A percentile compares a stretch with the other conserved stretches of the same genome.
Evolutionary conservation across 1,140 invertebrate genomes (phyloP).

Genomic region (Diachasma alloeum): DNA sequence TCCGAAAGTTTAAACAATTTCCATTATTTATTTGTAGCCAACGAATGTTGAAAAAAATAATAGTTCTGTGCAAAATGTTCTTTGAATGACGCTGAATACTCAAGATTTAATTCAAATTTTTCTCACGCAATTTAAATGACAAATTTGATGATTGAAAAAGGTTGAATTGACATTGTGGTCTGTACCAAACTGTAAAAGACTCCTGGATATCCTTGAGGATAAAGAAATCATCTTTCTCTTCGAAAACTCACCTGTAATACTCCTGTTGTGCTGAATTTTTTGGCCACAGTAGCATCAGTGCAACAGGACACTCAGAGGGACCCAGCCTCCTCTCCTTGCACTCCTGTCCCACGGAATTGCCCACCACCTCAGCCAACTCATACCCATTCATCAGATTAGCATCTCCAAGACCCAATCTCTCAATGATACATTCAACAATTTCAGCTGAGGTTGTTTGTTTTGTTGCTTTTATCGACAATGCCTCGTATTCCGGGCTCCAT

Average conservation of each 20-base stretch:
- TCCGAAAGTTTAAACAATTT: no score
- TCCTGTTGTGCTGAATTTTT: conserved; percentile 69
- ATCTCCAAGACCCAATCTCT: conserved; percentile 76
- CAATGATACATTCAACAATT: conserved; percentile 87
- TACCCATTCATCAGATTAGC: conserved; percentile 75
- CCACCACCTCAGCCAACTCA: conserved; percentile 91
- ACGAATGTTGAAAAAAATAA: no score
- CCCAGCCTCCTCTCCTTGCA: conserved; percentile 92
- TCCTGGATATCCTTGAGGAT: no score
- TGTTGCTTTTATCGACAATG: conserved; percentile 89
- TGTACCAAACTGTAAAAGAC: no score
- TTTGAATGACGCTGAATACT: no score
- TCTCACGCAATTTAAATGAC: no score
- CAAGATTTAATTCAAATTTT: no score
- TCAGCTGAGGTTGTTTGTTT: conserved; percentile 91
- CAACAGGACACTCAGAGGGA: conserved; percentile 86
- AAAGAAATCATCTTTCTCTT: no score
- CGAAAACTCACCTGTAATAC: conserved; percentile 66
- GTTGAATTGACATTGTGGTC: no score
- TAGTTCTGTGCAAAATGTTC: no score
- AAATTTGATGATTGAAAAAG: no score
- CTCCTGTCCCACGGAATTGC: conserved; percentile 82
- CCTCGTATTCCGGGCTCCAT: conserved; percentile 88
- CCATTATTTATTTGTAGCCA: no score
- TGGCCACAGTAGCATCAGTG: conserved; percentile 93